Evolutionary conservation across 2,888 invertebrate species (phyloP).

Genomic region (Operophtera brumata): DNA sequence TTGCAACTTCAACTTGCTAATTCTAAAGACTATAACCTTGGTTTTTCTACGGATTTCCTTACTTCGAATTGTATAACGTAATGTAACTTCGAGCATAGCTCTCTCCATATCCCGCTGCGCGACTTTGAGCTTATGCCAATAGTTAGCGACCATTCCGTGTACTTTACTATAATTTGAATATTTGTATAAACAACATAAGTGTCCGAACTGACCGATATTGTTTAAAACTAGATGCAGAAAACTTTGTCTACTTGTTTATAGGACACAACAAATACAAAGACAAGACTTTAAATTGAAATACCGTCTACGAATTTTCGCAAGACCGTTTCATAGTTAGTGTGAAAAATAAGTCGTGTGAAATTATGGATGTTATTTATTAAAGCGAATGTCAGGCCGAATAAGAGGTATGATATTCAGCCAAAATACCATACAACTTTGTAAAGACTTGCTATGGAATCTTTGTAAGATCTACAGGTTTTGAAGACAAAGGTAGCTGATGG

Average conservation of each 20-base stretch:
- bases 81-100: too few species aligned
- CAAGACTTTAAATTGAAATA: not conserved
- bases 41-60: too few species aligned
- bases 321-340: not conserved
- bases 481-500: slow-evolving; percentile 1
- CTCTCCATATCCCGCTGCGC: too few species aligned
- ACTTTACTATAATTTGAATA: too few species aligned
- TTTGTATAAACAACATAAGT: too few species aligned
- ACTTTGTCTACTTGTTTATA: too few species aligned
- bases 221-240: too few species aligned
- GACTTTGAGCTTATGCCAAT: too few species aligned
- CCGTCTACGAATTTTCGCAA: not conserved
- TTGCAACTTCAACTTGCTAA: too few species aligned
- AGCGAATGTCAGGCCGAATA: slow-evolving; percentile 13
- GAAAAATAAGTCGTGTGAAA: slow-evolving; percentile 11
- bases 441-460: slow-evolving; percentile 5
- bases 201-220: not conserved
- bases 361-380: slow-evolving; percentile 15
- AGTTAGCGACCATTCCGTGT: too few species aligned
- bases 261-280: not conserved
- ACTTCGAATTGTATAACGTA: too few species aligned
- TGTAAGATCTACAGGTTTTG: slow-evolving; percentile 11
- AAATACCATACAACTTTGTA: slow-evolving; percentile 16
- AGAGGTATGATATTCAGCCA: slow-evolving; percentile 15
- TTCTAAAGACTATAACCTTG: too few species aligned